phyloP scores from a whole-genome alignment of 2,888 invertebrate species.

The Oligia latruncula region DNA sequence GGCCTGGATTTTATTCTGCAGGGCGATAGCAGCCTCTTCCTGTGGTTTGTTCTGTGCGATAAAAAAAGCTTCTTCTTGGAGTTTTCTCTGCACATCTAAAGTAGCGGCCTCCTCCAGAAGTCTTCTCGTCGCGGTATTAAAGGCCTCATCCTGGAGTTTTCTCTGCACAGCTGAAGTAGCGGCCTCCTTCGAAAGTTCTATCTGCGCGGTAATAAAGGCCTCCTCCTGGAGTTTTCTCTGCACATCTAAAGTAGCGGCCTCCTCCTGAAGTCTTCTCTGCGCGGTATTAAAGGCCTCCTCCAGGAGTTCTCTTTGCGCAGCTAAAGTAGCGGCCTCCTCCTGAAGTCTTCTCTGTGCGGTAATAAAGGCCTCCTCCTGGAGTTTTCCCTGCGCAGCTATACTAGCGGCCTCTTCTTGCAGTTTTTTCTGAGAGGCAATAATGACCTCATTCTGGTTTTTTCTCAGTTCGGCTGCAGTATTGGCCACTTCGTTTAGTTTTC shows the following conservation, averaged over 20 bases:
- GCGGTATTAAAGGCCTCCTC: not conserved
- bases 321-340: too few relatives aligned
- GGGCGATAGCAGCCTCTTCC: not conserved
- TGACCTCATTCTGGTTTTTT: not conserved
- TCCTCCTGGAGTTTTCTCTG: not conserved
- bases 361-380: not conserved
- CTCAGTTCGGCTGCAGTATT: not conserved
- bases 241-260: too few relatives aligned
- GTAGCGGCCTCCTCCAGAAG: too few relatives aligned
- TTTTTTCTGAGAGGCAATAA: constrained; percentile 1
- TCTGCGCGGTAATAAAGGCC: not conserved
- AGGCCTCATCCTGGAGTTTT: too few relatives aligned
- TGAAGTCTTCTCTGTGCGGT: not conserved
- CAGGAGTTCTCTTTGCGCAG: not conserved
- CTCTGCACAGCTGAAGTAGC: too few relatives aligned
- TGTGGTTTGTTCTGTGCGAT: too few relatives aligned
- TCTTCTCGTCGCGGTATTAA: too few relatives aligned
- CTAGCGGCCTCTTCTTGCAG: not conserved
- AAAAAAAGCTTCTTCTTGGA: not conserved
- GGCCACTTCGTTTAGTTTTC: not conserved
- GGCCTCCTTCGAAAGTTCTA: not conserved
- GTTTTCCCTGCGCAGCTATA: not conserved
- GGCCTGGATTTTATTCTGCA: not conserved
- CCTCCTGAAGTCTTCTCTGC: not conserved
- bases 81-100: too few relatives aligned